A percentile compares a stretch with the other conserved stretches of the same genome.
These are phyloP conservation scores for Buphagus erythrorhynchus DNA, from an alignment of 2,797 vertebrate species.

Conservation along the genomic window DNA sequence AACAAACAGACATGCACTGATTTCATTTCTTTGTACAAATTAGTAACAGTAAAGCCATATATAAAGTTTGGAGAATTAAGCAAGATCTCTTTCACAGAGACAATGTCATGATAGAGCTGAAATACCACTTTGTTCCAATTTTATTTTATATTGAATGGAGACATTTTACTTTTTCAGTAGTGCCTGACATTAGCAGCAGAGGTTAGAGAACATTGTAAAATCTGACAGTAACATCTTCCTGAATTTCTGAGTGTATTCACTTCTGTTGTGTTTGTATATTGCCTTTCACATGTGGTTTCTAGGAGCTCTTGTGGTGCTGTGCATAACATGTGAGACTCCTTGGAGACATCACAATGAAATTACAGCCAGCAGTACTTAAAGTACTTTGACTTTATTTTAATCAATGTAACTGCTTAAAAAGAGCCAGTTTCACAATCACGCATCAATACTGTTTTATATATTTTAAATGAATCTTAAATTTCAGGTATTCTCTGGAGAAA, in stretches of 20 bases:
- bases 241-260: background rate
- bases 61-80: background rate
- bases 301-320: background rate
- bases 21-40: background rate
- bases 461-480: background rate
- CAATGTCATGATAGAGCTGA: background rate
- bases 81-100: background rate
- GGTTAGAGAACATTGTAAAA: background rate
- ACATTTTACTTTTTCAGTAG: background rate
- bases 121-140: background rate
- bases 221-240: background rate
- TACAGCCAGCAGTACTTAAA: background rate
- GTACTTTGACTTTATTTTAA: background rate
- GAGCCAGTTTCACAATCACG: background rate
- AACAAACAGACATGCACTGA: background rate
- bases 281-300: background rate
- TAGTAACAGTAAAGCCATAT: background rate
- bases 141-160: background rate
- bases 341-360: background rate
- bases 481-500: background rate
- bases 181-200: background rate
- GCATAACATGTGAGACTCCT: accelerated
- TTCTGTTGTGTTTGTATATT: background rate
- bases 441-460: background rate
- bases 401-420: background rate